Evolutionary conservation across 2,797 vertebrate species (phyloP).

Genomic region (Taenioides sp.): DNA sequence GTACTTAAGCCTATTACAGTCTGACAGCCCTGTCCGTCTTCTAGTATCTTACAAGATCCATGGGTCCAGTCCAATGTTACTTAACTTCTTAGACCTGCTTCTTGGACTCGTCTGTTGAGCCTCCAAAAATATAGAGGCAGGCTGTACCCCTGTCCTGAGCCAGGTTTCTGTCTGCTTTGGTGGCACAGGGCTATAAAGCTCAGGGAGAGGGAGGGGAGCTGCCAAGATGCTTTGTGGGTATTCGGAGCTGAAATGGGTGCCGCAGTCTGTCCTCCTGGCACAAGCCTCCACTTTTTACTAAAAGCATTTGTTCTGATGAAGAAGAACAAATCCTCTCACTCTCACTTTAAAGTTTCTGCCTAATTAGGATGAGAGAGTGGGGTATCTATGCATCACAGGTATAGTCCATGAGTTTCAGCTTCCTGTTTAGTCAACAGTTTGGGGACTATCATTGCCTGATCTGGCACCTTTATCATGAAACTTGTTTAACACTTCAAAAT

Average conservation of each 20-base stretch:
- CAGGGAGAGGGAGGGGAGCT: conserved; percentile 23
- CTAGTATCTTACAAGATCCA: conserved; percentile 2
- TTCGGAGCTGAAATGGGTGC: conserved; percentile 36
- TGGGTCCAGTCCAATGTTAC: conserved; percentile 3
- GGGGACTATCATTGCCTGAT: no score
- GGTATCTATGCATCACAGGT: background rate
- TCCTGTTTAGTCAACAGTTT: no score
- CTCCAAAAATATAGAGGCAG: conserved; percentile 19
- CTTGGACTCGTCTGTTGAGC: conserved; percentile 11
- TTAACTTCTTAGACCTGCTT: conserved; percentile 9
- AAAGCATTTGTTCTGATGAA: conserved; percentile 22
- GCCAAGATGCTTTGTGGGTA: conserved; percentile 44
- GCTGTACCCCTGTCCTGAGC: conserved; percentile 12
- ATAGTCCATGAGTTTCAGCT: background rate
- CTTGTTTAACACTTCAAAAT: no score
- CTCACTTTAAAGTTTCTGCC: conserved; percentile 1
- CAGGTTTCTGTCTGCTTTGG: conserved; percentile 27
- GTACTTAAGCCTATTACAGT: background rate
- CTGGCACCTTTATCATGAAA: no score
- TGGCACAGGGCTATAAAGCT: conserved; percentile 24
- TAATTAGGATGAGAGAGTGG: conserved; percentile 14
- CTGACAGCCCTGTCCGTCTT: background rate
- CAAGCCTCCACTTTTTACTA: conserved; percentile 39
- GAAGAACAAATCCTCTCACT: conserved; percentile 4
- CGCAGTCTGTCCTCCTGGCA: conserved; percentile 38